phyloP scores from a whole-genome alignment of 2,797 vertebrate genomes.

The Sebastes itinus region DNA sequence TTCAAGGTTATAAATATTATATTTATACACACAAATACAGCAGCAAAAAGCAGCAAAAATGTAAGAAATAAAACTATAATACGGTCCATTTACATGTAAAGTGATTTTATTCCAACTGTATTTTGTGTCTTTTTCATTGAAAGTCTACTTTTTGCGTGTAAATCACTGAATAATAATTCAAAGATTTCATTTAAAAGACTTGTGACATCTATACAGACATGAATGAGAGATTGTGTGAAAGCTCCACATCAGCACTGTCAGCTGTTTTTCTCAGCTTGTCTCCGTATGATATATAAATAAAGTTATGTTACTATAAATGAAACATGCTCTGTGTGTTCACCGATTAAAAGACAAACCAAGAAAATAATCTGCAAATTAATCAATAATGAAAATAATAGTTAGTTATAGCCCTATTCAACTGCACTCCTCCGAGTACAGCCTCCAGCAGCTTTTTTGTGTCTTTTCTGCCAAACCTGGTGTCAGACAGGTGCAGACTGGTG shows the following conservation, averaged over 20 bases:
- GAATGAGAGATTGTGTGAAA: neutral
- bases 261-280: too few species aligned
- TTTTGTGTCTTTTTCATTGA: neutral
- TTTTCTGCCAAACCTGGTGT: neutral
- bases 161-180: neutral
- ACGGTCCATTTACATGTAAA: neutral
- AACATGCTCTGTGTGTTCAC: neutral
- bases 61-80: neutral
- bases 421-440: neutral
- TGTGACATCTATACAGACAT: neutral
- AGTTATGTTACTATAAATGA: neutral
- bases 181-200: neutral
- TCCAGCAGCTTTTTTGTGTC: neutral
- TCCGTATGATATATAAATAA: too few species aligned
- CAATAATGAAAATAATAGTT: neutral
- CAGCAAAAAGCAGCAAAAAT: neutral
- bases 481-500: too few species aligned
- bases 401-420: neutral
- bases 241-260: too few species aligned
- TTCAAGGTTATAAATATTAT: neutral
- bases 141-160: neutral
- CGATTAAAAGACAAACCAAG: neutral
- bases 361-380: neutral
- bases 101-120: neutral
- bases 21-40: neutral